Base-by-base conservation (phyloP, 2,888 invertebrate species). In the Blastobasis lacticolella region DNA sequence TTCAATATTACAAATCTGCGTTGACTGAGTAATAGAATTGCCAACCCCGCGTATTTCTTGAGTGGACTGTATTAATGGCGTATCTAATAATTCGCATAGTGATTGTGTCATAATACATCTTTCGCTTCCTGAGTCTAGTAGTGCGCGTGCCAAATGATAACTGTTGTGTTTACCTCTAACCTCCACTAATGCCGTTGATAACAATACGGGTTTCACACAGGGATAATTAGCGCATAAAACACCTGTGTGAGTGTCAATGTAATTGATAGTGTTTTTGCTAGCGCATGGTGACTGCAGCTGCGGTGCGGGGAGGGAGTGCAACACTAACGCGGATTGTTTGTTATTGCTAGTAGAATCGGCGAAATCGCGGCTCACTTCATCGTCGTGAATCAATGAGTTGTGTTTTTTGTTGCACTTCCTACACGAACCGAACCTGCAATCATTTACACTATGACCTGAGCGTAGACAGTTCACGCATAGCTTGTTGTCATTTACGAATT, bases 21-120 rank as follows among this genome's bases (percentile, higher is more conserved):
- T 23, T 23, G 23, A 23, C 23, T 23, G 23, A 23, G 23, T 23
- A 23, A 23, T 36, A 40, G 48, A 50, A 37, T 54, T 43, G 36
- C 55, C 55, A 10, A 58, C 46, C 10, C 56, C 55, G 38, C 37
- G 9, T 38, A 58, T 56, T 48, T 52, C 45, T 10, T 52, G 47
- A 52, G 54, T 56, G 56, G 54, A 56, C 55, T 58, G 58, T 57
- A 54, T 43, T 43, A 54, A n/a, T 50, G 45, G 49, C n/a, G 46
- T 8, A 10, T 52, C 45, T 51, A 55, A 50, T 51, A 41, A 43
- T 45, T 52, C 45, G 37, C 54, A 54, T 46, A 57, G 42, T 41
- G 47, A 47, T 37, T 47, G 10, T 6, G 57, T 50, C 9, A 57
- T 54, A 38, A 57, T 50, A 47, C 55, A 50, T 9, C 54, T 49